Conservation (phyloP, 1,140 invertebrate species). For the Brachionus calyciflorus region DNA sequence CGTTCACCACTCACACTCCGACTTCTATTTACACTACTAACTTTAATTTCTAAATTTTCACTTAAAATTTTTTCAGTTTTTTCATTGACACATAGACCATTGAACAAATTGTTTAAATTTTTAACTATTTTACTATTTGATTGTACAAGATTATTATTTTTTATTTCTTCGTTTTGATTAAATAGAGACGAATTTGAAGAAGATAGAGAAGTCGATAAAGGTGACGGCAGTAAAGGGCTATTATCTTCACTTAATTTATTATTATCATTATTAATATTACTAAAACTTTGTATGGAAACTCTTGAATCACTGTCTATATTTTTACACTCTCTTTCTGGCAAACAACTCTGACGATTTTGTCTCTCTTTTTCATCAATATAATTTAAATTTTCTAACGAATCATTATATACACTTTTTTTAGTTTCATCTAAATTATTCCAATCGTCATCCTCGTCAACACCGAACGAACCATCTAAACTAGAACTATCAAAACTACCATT, state of each 20-base stretch:
- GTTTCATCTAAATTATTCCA: not conserved
- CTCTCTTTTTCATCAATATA: not conserved
- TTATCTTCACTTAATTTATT: not conserved
- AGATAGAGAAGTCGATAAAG: not conserved
- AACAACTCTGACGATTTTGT: not conserved
- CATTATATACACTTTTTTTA: not conserved
- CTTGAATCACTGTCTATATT: not conserved
- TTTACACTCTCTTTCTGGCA: not conserved
- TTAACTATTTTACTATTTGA: not conserved
- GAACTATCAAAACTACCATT: not conserved
- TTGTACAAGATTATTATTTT: not conserved
- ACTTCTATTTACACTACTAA: too few species aligned
- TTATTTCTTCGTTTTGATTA: not conserved
- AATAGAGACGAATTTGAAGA: not conserved
- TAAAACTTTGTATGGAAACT: too few species aligned
- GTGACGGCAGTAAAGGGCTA: not conserved
- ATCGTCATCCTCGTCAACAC: not conserved
- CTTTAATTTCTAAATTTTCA: not conserved
- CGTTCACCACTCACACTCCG: not conserved
- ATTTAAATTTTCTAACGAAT: conserved; percentile 13
- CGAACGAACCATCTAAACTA: conserved; percentile 23
- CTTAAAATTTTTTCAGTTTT: not conserved
- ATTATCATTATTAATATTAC: not conserved
- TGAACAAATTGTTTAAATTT: not conserved
- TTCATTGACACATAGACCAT: not conserved